phyloP scores from a whole-genome alignment of 2,888 invertebrate genomes.

The Congeria kusceri region DNA sequence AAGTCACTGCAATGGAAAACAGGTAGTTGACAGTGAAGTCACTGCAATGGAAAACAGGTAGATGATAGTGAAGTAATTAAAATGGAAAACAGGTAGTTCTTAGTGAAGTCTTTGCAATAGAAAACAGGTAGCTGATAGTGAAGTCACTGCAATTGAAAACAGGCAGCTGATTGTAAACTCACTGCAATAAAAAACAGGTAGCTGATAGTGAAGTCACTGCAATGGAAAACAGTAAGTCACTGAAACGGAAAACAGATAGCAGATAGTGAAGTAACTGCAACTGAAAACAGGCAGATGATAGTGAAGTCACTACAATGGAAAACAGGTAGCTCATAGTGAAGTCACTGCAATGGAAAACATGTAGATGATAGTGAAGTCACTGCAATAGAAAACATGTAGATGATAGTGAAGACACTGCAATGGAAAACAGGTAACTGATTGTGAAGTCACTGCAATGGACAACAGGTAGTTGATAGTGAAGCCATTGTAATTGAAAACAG shows the following conservation, averaged over 20 bases:
- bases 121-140: no score
- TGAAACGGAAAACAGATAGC: not conserved
- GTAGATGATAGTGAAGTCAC: not conserved
- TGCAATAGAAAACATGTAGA: not conserved
- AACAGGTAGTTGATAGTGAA: not conserved
- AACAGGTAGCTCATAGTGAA: not conserved
- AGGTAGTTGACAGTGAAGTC: no score
- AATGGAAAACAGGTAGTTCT: no score
- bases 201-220: not conserved
- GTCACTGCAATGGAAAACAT: not conserved
- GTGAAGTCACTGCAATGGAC: slow-evolving; percentile 91
- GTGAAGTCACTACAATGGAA: not conserved
- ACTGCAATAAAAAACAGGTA: not conserved
- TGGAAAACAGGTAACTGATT: slow-evolving; percentile 95
- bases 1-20: not conserved
- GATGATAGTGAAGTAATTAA: no score
- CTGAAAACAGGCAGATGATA: not conserved
- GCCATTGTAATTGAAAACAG: not conserved
- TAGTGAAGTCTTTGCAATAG: no score
- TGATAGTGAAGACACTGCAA: not conserved
- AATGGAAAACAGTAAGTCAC: not conserved
- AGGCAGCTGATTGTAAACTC: not conserved
- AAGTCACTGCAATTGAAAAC: no score
- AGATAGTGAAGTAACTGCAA: not conserved
- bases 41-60: no score